Base-by-base conservation (phyloP, 1,140 invertebrate species). In the Drosophila tropicalis region DNA sequence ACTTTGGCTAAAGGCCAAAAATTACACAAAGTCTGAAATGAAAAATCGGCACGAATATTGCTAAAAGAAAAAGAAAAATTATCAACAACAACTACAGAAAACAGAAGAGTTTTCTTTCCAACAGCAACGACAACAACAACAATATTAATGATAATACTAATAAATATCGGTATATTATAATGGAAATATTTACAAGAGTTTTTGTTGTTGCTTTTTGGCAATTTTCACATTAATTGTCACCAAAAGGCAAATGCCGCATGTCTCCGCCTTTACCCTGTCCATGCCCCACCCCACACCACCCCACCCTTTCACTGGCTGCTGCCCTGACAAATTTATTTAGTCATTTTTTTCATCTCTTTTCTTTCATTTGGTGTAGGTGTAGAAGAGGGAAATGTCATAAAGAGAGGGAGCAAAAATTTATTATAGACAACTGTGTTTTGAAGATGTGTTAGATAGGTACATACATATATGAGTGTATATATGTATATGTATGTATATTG, bases 401-500 rank as follows among this genome's bases (percentile, higher is more conserved):
- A 13, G 58, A 44, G 66, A 55, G 32, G 29, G 41, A 34, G 17
- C n/a, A 32, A 70, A 32, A 70, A 87, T 86, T 87, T 86, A 83
- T 85, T 85, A 79, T 81, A 87, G 76, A 83, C 83, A 87, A 86
- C 83, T 82, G 82, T 70, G 54, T 60, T 68, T 72, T 61, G 81
- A 72, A 76, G 62, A 60, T 82, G 60, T 77, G 69, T 66, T 64
- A 51, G 44, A 51, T 51, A 51, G 44, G 44, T 54, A 7, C 3
- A 6, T 17, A 47, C 19, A 47, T 2, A 7, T 41, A n/a, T 9
- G 19, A 2, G 9, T 2, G 19, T 6, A 17, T 2, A 15, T 51
- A 51, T 19, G 5, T 22, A 36, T 12, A 19, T 10, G 15, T 3
- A 9, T 9, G 19, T 51, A 51, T 51, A 5, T 51, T 44, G 12